A percentile compares a stretch with the other conserved stretches of the same genome.
phyloP scores from a whole-genome alignment of 2,797 vertebrate genomes.

The Semaprochilodus insignis region DNA sequence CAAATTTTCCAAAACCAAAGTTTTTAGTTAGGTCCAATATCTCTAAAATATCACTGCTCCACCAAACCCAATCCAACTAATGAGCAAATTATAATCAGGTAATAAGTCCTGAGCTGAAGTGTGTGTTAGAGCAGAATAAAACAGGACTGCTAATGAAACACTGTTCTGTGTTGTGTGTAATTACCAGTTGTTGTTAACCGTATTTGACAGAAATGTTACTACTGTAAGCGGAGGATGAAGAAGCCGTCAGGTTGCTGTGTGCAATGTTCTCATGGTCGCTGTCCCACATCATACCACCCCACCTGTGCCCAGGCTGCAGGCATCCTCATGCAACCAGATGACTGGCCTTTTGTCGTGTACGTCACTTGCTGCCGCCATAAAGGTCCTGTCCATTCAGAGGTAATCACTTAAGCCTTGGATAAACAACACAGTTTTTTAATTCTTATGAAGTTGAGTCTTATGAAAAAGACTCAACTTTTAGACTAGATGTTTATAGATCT shows the following conservation, averaged over 20 bases:
- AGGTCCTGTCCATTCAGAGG: conserved; percentile 78
- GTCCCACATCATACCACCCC: conserved; percentile 96
- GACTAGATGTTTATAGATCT: too few relatives aligned
- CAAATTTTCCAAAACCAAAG: too few relatives aligned
- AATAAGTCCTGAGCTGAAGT: not conserved
- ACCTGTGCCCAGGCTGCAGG: conserved; percentile 93
- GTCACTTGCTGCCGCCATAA: conserved; percentile 96
- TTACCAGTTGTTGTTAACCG: not conserved
- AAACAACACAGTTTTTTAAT: too few relatives aligned
- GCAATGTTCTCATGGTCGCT: conserved; percentile 93
- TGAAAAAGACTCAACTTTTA: too few relatives aligned
- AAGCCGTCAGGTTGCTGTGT: conserved; percentile 91
- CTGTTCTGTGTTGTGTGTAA: not conserved
- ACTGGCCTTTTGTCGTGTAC: conserved; percentile 96
- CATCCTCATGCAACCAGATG: conserved; percentile 92
- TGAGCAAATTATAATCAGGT: not conserved
- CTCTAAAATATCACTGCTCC: not conserved
- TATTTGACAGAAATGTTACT: conserved; percentile 89
- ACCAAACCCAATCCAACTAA: not conserved
- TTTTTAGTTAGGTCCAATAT: too few relatives aligned
- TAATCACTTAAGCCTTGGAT: conserved; percentile 37
- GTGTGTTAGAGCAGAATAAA: not conserved
- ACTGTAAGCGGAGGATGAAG: conserved; percentile 93
- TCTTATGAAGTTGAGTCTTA: too few relatives aligned
- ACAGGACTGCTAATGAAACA: not conserved